Evolutionary conservation across 2,888 invertebrate species (phyloP).

Genomic region (Acleris cristana): DNA sequence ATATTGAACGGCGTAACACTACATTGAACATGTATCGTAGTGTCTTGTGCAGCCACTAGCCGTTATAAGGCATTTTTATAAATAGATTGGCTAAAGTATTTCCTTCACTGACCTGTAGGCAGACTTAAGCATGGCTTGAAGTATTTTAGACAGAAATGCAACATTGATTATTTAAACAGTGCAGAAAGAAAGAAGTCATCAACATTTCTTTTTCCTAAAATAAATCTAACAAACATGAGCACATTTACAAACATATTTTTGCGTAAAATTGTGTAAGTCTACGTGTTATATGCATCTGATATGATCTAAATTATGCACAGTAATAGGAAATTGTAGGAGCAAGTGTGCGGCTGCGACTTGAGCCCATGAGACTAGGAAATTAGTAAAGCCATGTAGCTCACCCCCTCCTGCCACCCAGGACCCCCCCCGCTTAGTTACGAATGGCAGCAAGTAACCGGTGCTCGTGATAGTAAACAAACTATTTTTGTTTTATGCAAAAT

Average conservation of each 20-base stretch:
- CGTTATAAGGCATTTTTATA: background rate
- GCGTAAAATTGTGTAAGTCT: background rate
- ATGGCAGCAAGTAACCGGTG: conserved; percentile 41
- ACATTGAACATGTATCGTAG: background rate
- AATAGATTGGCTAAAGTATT: background rate
- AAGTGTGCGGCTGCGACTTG: conserved; percentile 52
- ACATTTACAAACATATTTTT: background rate
- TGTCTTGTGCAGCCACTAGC: background rate
- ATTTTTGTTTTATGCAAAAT: conserved; percentile 38
- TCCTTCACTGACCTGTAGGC: too few species aligned
- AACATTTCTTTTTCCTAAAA: too few species aligned
- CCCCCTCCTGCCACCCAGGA: conserved; percentile 39
- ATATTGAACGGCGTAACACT: background rate
- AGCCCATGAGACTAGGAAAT: conserved; percentile 69
- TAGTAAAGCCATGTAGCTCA: conserved; percentile 64
- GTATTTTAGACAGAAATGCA: too few species aligned
- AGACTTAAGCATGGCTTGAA: too few species aligned
- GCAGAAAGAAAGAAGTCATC: too few species aligned
- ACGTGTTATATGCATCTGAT: background rate
- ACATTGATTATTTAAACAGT: too few species aligned
- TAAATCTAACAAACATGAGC: too few species aligned
- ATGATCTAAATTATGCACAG: conserved; percentile 41
- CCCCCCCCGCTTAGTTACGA: conserved; percentile 37
- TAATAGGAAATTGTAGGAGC: conserved; percentile 61
- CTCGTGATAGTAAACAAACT: conserved; percentile 33